These are phyloP conservation scores for Bufo bufo DNA, from an alignment of 2,113 vertebrate species.

Conservation along the genomic window DNA sequence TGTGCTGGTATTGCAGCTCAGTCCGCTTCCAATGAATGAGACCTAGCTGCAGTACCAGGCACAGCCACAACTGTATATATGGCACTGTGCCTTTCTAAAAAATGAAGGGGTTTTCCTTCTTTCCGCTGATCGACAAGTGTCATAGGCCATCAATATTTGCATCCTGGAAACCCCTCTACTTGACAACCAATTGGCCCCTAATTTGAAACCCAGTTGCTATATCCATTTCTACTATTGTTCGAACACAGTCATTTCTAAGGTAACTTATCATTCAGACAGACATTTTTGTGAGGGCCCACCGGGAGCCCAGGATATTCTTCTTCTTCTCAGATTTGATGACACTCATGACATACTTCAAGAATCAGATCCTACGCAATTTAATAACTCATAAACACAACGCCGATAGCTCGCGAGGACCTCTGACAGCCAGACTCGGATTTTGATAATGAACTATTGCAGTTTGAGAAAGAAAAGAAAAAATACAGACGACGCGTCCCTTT, in stretches of 20 bases:
- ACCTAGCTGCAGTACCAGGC: too few species aligned
- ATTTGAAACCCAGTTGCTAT: too few species aligned
- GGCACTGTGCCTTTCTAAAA: too few species aligned
- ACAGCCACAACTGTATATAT: too few species aligned
- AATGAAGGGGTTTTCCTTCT: too few species aligned
- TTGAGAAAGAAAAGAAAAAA: constrained; percentile 49
- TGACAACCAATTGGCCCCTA: too few species aligned
- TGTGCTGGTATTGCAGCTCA: too few species aligned
- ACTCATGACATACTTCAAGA: constrained; percentile 60
- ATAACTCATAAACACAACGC: constrained; percentile 69
- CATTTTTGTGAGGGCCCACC: neutral
- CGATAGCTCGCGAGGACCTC: constrained; percentile 67
- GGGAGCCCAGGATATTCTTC: neutral
- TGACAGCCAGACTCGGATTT: constrained; percentile 76
- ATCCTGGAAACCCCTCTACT: too few species aligned
- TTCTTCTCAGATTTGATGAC: constrained; percentile 56
- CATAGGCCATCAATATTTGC: too few species aligned
- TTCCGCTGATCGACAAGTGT: too few species aligned
- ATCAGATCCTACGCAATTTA: constrained; percentile 69
- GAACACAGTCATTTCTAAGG: neutral
- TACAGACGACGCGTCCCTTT: constrained; percentile 54
- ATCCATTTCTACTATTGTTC: neutral
- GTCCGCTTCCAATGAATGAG: too few species aligned
- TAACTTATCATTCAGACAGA: neutral
- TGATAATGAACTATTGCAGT: constrained; percentile 72